A percentile compares a stretch with the other conserved stretches of the same genome.
These are phyloP conservation scores for Lepus timidus DNA, from an alignment of 2,113 vertebrate species.

Conservation along the genomic window DNA sequence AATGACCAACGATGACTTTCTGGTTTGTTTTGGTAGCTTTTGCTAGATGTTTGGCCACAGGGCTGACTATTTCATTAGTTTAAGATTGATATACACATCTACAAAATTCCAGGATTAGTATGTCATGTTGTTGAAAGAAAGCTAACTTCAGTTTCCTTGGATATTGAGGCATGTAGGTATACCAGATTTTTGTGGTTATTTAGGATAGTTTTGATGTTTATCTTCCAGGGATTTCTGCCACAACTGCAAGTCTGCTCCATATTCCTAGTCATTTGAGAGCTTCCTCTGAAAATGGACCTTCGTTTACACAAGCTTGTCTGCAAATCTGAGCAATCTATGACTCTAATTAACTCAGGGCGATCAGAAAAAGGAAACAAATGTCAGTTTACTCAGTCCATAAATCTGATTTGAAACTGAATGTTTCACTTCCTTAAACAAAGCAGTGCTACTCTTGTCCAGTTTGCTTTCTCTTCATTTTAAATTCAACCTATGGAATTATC, in stretches of 20 bases:
- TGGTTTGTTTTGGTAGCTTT: neutral
- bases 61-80: neutral
- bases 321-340: neutral
- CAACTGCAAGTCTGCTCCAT: neutral
- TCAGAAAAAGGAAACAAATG: constrained; percentile 7
- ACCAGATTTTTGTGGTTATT: neutral
- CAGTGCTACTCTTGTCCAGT: neutral
- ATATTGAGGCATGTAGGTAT: neutral
- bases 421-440: constrained; percentile 40
- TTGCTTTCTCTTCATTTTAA: neutral
- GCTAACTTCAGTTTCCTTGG: neutral
- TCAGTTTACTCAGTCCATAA: neutral
- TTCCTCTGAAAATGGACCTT: neutral
- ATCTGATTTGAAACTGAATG: neutral
- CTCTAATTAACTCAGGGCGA: neutral
- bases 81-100: neutral
- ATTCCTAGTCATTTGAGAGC: neutral
- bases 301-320: neutral
- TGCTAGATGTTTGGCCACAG: neutral
- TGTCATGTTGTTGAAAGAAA: neutral
- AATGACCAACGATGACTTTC: neutral
- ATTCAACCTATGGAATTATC: neutral
- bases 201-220: neutral
- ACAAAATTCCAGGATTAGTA: neutral
- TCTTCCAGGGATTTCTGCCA: neutral